These are phyloP conservation scores for Megalonaias nervosa DNA, from an alignment of 1,140 invertebrate genomes.

Conservation along the genomic window DNA sequence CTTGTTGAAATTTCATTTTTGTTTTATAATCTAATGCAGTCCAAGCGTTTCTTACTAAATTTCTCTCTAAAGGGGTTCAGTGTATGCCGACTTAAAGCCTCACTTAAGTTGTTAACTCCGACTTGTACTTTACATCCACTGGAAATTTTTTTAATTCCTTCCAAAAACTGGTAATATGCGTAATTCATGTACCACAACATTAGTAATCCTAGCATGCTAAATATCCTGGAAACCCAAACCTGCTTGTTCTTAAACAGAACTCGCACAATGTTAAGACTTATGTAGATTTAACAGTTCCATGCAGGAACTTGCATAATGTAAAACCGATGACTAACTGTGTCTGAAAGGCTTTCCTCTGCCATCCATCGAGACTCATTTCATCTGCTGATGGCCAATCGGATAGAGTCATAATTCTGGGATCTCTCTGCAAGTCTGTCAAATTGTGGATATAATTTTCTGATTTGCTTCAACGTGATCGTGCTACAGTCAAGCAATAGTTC, in stretches of 20 bases:
- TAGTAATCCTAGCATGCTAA: constrained; percentile 73
- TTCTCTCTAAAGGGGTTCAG: constrained; percentile 3
- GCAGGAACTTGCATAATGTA: constrained; percentile 80
- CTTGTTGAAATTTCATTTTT: no score
- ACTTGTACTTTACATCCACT: constrained; percentile 77
- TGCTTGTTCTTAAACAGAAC: constrained; percentile 62
- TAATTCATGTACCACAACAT: constrained; percentile 92
- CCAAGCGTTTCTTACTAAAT: background rate
- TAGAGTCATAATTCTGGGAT: no score
- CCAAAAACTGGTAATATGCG: constrained; percentile 90
- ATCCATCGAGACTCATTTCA: constrained; percentile 66
- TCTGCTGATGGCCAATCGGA: constrained; percentile 53
- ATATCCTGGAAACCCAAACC: constrained; percentile 37
- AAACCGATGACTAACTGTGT: constrained; percentile 71
- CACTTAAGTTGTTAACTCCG: constrained; percentile 78
- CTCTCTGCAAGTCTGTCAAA: no score
- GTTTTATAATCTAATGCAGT: background rate
- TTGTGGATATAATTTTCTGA: no score
- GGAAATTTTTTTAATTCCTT: constrained; percentile 73
- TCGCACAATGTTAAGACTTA: constrained; percentile 68
- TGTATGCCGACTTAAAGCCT: constrained; percentile 29
- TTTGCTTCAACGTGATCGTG: no score
- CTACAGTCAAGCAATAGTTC: no score
- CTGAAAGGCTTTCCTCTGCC: constrained; percentile 71
- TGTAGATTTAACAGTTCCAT: constrained; percentile 64